Evolutionary conservation across 2,888 invertebrate genomes (phyloP).

Genomic region (Gymnocheta viridis): DNA sequence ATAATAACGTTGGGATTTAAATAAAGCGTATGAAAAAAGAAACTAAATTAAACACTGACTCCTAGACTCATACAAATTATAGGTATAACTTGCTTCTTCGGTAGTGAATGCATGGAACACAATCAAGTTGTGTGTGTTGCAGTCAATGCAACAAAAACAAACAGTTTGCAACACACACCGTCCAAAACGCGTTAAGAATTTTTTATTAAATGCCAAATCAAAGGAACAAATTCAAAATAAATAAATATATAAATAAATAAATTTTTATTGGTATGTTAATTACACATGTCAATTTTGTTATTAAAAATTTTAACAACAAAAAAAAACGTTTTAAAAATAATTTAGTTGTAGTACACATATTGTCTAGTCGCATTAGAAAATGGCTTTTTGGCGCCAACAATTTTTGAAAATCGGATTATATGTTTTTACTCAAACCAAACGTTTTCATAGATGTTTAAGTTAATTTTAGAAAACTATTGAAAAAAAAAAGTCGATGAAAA

Average conservation of each 20-base stretch:
- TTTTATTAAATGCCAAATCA: constrained; percentile 12
- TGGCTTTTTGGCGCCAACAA: constrained; percentile 57
- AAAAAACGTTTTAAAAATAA: constrained; percentile 11
- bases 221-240: constrained; percentile 13
- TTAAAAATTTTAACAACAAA: constrained; percentile 14
- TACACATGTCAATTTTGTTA: constrained; percentile 58
- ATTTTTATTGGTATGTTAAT: constrained; percentile 55
- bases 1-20: constrained; percentile 23
- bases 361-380: constrained; percentile 27
- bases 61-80: constrained; percentile 25
- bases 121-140: constrained; percentile 5
- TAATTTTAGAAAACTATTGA: constrained; percentile 7
- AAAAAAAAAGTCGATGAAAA: constrained; percentile 1
- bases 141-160: constrained; percentile 1
- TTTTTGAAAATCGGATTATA: constrained; percentile 17
- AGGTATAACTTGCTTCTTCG: constrained; percentile 25
- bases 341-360: constrained; percentile 49
- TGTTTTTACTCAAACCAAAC: background rate
- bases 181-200: constrained; percentile 50
- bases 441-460: background rate
- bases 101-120: constrained; percentile 3
- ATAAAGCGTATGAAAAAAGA: background rate
- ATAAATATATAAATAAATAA: constrained; percentile 12
- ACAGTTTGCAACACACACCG: background rate
- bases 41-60: constrained; percentile 4